Evolutionary conservation across 2,113 vertebrate species (phyloP).

Genomic region (Anolis sagrei): DNA sequence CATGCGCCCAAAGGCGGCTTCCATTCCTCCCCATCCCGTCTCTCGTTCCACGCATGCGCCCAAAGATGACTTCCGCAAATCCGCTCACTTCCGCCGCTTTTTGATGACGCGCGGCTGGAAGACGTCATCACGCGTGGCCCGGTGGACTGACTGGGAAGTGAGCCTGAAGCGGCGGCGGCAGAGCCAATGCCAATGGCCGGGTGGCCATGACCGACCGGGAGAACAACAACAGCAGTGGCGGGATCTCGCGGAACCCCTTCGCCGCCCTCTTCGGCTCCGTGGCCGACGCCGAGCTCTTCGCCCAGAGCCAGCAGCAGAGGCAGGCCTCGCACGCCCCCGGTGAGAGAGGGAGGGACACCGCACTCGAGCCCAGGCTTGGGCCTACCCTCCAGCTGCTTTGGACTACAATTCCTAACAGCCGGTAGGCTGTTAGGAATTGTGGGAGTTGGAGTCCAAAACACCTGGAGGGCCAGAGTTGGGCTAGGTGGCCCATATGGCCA

Average conservation of each 20-base stretch:
- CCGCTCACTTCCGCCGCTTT: not conserved
- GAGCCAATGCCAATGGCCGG: conserved; percentile 75
- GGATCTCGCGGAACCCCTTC: conserved; percentile 94
- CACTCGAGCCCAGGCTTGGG: no score
- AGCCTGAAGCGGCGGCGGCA: not conserved
- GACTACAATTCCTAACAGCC: no score
- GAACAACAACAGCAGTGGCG: conserved; percentile 90
- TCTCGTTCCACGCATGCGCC: no score
- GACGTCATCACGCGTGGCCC: conserved; percentile 35
- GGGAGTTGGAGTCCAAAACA: no score
- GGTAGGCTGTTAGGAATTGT: no score
- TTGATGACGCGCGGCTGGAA: conserved; percentile 12
- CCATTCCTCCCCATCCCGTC: no score
- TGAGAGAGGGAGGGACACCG: conserved; percentile 65
- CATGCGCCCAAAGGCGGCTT: no score
- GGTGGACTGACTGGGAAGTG: not conserved
- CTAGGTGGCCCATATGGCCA: no score
- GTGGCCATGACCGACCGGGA: conserved; percentile 98
- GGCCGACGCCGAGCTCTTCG: conserved; percentile 96
- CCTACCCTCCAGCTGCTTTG: no score
- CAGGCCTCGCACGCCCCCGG: conserved; percentile 80
- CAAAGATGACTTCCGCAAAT: no score
- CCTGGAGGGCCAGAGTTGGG: no score
- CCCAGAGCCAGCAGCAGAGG: conserved; percentile 87
- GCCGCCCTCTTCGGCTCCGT: conserved; percentile 96